Base-by-base conservation (phyloP, 2,797 vertebrate genomes). In the Apogon hyalosoma region DNA sequence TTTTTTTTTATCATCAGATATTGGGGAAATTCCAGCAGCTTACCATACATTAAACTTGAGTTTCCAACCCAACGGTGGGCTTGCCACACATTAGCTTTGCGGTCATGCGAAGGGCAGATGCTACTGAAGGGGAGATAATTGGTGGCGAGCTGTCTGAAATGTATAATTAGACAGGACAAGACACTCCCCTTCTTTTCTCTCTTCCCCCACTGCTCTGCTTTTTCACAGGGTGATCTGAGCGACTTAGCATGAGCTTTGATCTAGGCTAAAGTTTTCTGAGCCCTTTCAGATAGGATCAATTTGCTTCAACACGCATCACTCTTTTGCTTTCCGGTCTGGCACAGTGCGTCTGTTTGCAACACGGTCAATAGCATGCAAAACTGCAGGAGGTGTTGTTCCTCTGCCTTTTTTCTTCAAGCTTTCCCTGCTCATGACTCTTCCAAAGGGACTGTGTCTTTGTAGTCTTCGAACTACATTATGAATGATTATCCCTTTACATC, bases 121-220 rank as follows among this genome's bases (percentile, higher is more conserved):
- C 88, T 92, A 91, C 90, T 93, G 90, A 90, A 90, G 88, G 91
- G 83, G 86, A 91, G 91, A 90, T 93, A 93, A 94, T 93, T 94
- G 93, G 91, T 91, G 90, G 91, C 73, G 87, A 92, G 90, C 89
- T 91, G 91, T 92, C 90, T 93, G 89, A 93, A 93, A 93, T 92
- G 91, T 93, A 92, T 94, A 93, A 94, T 94, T 93, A 93, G 90
- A 92, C 73, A 33, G 90, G 91, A 94, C 90, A 90, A 90, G 92
- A 90, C 89, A 90, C 92, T 89, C 88, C 88, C 85, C 68, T 77
- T 86, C 77, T 81, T 79, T 69, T 82, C 79, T 81, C 82, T 79
- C 79, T 75, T 55, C 76, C 57, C 53, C 55, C 24, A 4, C 72
- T 8, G 42, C 80, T 74, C 76, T 80, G 69, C 79, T 77, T 87